phyloP scores from a whole-genome alignment of 2,888 invertebrate species.

The Protonemura montana region DNA sequence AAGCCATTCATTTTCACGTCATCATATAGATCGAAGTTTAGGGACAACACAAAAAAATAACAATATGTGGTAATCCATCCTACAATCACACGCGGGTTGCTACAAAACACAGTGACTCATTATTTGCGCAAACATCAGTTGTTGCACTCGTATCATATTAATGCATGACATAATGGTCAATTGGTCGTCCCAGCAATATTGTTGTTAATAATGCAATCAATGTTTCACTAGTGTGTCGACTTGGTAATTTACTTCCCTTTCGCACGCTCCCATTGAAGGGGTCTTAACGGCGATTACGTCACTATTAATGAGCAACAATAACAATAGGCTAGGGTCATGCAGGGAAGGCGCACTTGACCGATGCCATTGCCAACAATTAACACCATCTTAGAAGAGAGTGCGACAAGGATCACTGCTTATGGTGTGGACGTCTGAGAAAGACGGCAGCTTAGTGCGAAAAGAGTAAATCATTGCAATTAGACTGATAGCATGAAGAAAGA shows the following conservation, averaged over 20 bases:
- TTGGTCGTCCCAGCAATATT: slow-evolving; percentile 8
- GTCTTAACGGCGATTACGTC: slow-evolving; percentile 20
- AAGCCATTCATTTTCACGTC: too few species aligned
- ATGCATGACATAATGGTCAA: slow-evolving; percentile 7
- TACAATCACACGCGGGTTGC: background rate
- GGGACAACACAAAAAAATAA: background rate
- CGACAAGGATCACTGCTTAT: too few species aligned
- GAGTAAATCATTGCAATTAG: slow-evolving; percentile 25
- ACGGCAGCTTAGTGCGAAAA: slow-evolving; percentile 9
- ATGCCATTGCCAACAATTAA: background rate
- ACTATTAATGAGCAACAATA: slow-evolving; percentile 24
- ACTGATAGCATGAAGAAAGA: background rate
- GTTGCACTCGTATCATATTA: background rate
- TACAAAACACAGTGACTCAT: background rate
- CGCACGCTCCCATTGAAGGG: slow-evolving; percentile 28
- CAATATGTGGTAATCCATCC: background rate
- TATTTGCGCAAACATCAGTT: background rate
- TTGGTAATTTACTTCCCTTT: slow-evolving; percentile 24
- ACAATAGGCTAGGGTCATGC: slow-evolving; percentile 14
- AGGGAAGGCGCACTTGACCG: slow-evolving; percentile 23
- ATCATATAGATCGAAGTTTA: too few species aligned
- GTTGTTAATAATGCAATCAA: slow-evolving; percentile 28
- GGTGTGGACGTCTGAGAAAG: background rate
- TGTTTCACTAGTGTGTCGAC: background rate
- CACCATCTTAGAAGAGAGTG: background rate